Conservation (phyloP, 2,888 invertebrate genomes). For the Saturnia pavonia region DNA sequence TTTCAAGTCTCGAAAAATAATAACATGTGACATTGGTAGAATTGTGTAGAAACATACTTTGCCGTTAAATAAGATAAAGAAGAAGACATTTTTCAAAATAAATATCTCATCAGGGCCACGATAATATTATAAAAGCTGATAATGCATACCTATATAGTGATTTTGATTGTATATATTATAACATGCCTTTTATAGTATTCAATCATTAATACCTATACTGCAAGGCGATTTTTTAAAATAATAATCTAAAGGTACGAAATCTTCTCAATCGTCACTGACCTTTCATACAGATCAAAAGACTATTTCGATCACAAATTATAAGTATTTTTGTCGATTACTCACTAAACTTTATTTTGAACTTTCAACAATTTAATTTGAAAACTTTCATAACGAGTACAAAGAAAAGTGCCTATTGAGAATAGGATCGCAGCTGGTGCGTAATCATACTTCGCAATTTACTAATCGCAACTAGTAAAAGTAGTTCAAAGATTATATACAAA, state of each 20-base stretch:
- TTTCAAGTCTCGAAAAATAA: too few relatives aligned
- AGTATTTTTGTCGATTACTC: background rate
- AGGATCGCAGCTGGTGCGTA: background rate
- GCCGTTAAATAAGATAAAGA: too few relatives aligned
- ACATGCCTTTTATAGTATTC: too few relatives aligned
- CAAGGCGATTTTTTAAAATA: background rate
- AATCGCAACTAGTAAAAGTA: background rate
- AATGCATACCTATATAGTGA: too few relatives aligned
- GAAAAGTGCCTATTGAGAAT: background rate
- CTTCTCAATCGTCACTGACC: background rate
- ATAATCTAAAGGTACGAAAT: background rate
- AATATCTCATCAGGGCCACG: too few relatives aligned
- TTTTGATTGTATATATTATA: too few relatives aligned
- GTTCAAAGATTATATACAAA: conserved; percentile 11
- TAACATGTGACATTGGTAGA: too few relatives aligned
- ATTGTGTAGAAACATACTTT: too few relatives aligned
- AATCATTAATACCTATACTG: background rate
- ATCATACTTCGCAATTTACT: background rate
- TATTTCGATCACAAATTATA: background rate
- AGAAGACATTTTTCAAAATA: too few relatives aligned
- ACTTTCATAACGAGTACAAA: background rate
- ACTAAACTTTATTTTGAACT: background rate
- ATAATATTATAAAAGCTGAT: too few relatives aligned
- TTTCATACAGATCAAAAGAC: background rate
- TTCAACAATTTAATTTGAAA: background rate